Percentiles rank a stretch among this genome's conserved stretches.
Evolutionary conservation across 2,888 invertebrate genomes (phyloP).

Genomic region (Plagodis dolabraria): DNA sequence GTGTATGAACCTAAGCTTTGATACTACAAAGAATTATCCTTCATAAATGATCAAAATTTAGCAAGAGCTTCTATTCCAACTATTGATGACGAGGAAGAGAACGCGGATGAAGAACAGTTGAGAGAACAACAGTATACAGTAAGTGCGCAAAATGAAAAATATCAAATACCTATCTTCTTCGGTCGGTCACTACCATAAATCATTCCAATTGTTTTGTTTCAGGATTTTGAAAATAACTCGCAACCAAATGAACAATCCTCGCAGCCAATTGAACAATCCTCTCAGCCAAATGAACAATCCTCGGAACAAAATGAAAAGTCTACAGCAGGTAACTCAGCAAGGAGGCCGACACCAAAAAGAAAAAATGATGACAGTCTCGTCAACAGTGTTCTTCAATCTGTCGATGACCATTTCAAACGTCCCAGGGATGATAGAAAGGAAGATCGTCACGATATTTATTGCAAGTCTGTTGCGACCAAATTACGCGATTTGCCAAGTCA

Average conservation of each 20-base stretch:
- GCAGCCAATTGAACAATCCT: too few species aligned
- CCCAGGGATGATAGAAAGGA: background rate
- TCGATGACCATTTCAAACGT: slow-evolving; percentile 1
- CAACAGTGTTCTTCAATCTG: background rate
- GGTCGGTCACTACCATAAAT: too few species aligned
- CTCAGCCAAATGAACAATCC: too few species aligned
- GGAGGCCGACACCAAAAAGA: too few species aligned
- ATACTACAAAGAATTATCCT: background rate
- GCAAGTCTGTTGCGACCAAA: background rate
- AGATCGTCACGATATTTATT: background rate
- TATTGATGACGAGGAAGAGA: background rate
- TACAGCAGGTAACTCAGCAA: too few species aligned
- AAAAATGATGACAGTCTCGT: too few species aligned
- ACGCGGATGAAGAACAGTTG: background rate
- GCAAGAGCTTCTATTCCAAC: background rate
- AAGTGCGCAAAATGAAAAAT: too few species aligned
- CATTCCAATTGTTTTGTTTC: too few species aligned
- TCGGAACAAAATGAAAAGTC: too few species aligned
- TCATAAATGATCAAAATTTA: background rate
- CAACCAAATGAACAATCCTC: too few species aligned
- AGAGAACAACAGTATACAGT: background rate
- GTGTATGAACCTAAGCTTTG: background rate
- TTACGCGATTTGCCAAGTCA: background rate
- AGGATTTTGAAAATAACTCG: too few species aligned
- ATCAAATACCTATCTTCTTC: too few species aligned